Percentiles rank a stretch among this genome's conserved stretches.
Conservation (phyloP, 2,888 invertebrate species). For the Chymomyza procnemis region DNA sequence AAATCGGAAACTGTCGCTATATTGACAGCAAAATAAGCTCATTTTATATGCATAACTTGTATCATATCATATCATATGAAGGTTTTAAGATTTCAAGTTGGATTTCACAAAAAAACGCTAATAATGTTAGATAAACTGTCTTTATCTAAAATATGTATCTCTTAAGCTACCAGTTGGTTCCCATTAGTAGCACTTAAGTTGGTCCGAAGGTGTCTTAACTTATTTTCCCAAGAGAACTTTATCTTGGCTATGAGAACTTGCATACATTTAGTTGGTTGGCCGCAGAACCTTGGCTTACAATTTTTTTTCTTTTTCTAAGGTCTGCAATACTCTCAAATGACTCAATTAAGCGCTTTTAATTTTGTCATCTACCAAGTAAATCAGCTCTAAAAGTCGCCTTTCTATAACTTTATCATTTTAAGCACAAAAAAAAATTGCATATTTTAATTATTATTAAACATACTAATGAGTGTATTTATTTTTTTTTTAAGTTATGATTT, state of each 20-base stretch:
- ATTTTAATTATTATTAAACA: neutral
- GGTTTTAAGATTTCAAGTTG: neutral
- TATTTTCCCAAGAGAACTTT: too few relatives aligned
- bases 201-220: too few relatives aligned
- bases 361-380: too few relatives aligned
- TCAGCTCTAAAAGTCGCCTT: neutral
- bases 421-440: neutral
- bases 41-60: neutral
- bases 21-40: neutral
- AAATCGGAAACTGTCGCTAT: neutral
- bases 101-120: neutral
- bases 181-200: neutral
- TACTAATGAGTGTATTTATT: neutral
- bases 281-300: neutral
- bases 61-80: neutral
- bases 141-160: too few relatives aligned
- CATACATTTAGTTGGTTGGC: neutral
- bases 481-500: neutral
- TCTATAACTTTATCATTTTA: neutral
- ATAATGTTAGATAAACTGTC: neutral
- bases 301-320: too few relatives aligned
- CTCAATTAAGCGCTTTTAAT: too few relatives aligned
- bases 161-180: neutral
- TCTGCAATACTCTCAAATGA: too few relatives aligned
- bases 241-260: neutral